Conservation (phyloP, 2,888 invertebrate species). For the Loripinus fragilis region DNA sequence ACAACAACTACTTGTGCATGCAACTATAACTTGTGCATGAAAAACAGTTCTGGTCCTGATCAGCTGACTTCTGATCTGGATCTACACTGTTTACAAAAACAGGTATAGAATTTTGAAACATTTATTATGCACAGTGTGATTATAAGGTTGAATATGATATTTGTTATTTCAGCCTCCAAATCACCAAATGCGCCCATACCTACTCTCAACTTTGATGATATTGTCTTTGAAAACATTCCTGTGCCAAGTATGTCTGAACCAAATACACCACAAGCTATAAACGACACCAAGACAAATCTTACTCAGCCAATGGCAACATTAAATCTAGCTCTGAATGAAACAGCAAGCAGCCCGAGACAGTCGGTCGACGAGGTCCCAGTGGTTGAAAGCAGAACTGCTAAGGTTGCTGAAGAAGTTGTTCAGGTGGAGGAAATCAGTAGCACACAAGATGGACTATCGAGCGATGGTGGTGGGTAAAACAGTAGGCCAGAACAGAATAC, state of each 20-base stretch:
- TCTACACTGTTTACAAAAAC: too few species aligned
- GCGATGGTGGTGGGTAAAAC: conserved; percentile 27
- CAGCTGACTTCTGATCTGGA: too few species aligned
- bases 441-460: conserved; percentile 28
- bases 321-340: background rate
- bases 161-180: too few species aligned
- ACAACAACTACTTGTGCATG: too few species aligned
- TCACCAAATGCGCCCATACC: background rate
- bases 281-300: background rate
- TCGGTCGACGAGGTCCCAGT: background rate
- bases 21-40: too few species aligned
- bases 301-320: conserved; percentile 3
- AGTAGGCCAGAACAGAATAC: too few species aligned
- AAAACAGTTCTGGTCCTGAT: too few species aligned
- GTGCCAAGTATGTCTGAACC: background rate
- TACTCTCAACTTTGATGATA: conserved; percentile 48
- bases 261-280: background rate
- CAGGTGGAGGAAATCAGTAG: conserved; percentile 42
- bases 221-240: conserved; percentile 28
- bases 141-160: too few species aligned
- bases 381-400: background rate
- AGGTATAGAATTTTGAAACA: too few species aligned
- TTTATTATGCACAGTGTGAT: too few species aligned
- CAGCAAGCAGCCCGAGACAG: background rate
- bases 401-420: background rate